These are phyloP conservation scores for Gorsachius magnificus DNA, from an alignment of 2,797 vertebrate genomes.

Conservation along the genomic window DNA sequence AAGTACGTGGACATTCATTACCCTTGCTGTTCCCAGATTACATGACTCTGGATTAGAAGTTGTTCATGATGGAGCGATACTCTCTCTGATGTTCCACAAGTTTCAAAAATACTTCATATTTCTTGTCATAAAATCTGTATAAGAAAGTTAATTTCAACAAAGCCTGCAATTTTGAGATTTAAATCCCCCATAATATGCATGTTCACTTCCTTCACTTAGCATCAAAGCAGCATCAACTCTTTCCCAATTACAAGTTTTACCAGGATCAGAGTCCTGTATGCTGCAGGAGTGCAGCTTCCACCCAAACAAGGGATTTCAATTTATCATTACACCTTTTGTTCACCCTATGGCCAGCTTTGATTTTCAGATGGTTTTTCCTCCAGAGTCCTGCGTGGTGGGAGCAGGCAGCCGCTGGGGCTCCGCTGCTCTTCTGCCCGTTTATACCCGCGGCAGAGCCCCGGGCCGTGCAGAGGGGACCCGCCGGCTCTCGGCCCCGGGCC, in stretches of 20 bases:
- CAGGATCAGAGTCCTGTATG: rapidly evolving
- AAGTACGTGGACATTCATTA: background rate
- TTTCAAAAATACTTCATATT: constrained; percentile 89
- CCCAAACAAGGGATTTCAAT: background rate
- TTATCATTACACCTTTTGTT: background rate
- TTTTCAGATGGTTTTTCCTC: background rate
- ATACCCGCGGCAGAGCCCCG: background rate
- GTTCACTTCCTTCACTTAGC: background rate
- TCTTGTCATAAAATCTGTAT: constrained; percentile 90
- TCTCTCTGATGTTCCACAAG: constrained; percentile 90
- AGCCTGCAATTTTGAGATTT: background rate
- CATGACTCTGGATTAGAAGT: background rate
- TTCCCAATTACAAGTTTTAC: background rate
- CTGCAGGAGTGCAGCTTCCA: background rate
- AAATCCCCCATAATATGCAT: background rate
- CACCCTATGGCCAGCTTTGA: background rate
- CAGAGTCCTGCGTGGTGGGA: rapidly evolving
- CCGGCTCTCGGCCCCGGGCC: no score
- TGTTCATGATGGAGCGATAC: constrained; percentile 87
- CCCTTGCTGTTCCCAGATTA: background rate
- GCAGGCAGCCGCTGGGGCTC: background rate
- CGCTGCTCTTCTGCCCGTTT: background rate
- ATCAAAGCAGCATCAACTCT: background rate
- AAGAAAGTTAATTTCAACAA: background rate
- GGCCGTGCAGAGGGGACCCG: background rate